Base-by-base conservation (phyloP, 2,797 vertebrate species). In the Hyperoplus immaculatus region DNA sequence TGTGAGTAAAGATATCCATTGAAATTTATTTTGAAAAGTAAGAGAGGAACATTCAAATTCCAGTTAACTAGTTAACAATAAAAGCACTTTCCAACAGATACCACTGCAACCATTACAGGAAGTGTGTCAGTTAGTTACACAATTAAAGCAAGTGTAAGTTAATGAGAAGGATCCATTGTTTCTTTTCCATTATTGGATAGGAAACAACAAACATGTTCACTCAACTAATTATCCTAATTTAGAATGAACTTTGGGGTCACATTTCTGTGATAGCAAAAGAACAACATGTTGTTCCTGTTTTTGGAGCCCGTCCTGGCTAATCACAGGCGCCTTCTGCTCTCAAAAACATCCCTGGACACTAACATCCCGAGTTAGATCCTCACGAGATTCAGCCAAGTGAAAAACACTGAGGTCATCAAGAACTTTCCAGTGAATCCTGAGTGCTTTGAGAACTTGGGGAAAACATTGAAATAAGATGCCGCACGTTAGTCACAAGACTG, bases 401-500 rank as follows among this genome's bases (percentile, higher is more conserved):
- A 95, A 95, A 95, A 94, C 91, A 93, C 88, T 88, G 93, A 94
- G 92, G 92, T 95, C 94, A 94, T 91, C 90, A 67, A 86, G 90
- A 94, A 86, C 79, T 84, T 90, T 92, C 87, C 87, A 88, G 89
- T 93, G 75, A 86, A 69, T 81, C 87, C 65, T 82, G 84, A 88
- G 79, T 76, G 81, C 91, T 29, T 90, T 90, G 93, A 94, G 84
- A 94, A 93, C 89, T 89, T 90, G 93, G 86, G 88, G 90, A 94
- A 93, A 95, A 95, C 95, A 95, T 91, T 94, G 81, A 92, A 95
- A 96, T 95, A 90, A 94, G 93, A 95, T 86, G 90, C 94, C 87
- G 92, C 93, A 94, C 83, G 94, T 92, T 94, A 88, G 95, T 96
- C 95, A 96, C 95, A 96, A 95, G 95, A 95, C 95, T 92, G 86